These are phyloP conservation scores for Pterocles orientalis DNA, from an alignment of 2,113 vertebrate genomes.

Conservation along the genomic window DNA sequence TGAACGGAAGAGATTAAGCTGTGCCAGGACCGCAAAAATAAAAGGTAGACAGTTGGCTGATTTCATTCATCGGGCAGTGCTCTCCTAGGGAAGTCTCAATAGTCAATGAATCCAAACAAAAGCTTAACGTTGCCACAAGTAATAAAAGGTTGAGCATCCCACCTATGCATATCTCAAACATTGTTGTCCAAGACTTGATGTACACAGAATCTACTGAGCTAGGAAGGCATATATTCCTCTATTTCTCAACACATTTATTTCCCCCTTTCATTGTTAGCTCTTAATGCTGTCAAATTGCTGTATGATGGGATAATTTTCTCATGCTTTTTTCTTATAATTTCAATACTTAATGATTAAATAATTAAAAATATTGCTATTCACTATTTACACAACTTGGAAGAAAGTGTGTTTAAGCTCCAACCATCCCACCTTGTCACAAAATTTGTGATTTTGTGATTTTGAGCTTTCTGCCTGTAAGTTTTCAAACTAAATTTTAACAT, in stretches of 20 bases:
- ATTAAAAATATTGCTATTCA: background rate
- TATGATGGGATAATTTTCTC: background rate
- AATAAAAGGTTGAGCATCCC: background rate
- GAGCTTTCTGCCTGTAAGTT: background rate
- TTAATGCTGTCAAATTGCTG: background rate
- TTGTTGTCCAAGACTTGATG: background rate
- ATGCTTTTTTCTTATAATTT: background rate
- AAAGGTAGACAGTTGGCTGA: background rate
- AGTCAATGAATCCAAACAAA: background rate
- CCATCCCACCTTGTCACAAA: background rate
- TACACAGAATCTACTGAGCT: background rate
- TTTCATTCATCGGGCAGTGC: background rate
- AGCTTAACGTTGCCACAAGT: background rate
- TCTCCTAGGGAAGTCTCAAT: background rate
- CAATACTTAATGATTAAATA: background rate
- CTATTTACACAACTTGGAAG: background rate
- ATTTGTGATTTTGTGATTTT: background rate
- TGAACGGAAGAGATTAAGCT: background rate
- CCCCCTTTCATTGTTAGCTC: background rate
- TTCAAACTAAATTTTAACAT: background rate
- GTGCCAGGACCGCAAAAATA: background rate
- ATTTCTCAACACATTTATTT: background rate
- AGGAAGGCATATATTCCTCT: background rate
- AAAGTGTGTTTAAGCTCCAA: background rate
- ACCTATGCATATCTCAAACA: background rate